A percentile compares a stretch with the other conserved stretches of the same genome.
phyloP scores from a whole-genome alignment of 2,888 invertebrate species.

The Stegana nigrithorax region DNA sequence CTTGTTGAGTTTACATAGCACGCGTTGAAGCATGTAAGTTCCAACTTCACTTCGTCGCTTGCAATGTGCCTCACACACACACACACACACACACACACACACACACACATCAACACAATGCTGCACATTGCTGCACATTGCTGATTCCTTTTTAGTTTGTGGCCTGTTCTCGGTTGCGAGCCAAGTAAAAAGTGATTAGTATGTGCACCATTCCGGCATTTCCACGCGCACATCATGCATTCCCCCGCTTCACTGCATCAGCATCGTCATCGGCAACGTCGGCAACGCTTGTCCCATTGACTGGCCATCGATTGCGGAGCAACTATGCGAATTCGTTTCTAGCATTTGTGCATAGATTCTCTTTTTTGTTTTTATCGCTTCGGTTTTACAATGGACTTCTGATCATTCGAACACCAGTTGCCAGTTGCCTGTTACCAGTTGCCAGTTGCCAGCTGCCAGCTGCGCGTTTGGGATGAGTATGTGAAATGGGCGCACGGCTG shows the following conservation, averaged over 20 bases:
- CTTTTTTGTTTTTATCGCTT: background rate
- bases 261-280: too few relatives aligned
- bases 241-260: too few relatives aligned
- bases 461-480: too few relatives aligned
- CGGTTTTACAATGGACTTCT: background rate
- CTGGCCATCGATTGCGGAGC: too few relatives aligned
- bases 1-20: background rate
- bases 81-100: background rate
- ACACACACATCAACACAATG: background rate
- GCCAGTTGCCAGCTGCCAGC: too few relatives aligned
- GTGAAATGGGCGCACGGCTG: background rate
- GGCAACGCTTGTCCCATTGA: too few relatives aligned
- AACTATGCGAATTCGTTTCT: too few relatives aligned
- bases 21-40: conserved; percentile 11
- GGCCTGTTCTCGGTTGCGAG: conserved; percentile 1
- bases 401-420: background rate
- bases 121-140: background rate
- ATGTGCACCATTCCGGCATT: too few relatives aligned
- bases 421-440: too few relatives aligned
- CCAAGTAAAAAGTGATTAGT: conserved; percentile 16
- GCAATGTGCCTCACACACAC: background rate
- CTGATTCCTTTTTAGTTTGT: conserved; percentile 1
- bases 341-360: background rate
- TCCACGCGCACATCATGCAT: background rate
- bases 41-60: background rate